These are phyloP conservation scores for Sesamia inferens DNA, from an alignment of 2,888 invertebrate species.

Conservation along the genomic window DNA sequence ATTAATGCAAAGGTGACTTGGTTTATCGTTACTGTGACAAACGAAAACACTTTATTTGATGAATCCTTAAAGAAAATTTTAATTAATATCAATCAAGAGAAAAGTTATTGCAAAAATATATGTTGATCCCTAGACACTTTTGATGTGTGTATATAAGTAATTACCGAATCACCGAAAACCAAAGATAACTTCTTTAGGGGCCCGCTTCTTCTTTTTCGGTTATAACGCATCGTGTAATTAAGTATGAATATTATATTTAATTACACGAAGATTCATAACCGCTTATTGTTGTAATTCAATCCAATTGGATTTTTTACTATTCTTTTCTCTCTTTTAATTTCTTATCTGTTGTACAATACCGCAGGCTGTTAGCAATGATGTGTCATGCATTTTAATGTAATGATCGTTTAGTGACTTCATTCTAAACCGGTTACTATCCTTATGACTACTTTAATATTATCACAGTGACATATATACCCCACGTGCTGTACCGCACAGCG, in stretches of 20 bases:
- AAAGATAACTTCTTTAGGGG: neutral
- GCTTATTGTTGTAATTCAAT: neutral
- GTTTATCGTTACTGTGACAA: too few species aligned
- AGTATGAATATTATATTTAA: too few species aligned
- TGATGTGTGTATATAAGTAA: too few species aligned
- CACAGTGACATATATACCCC: neutral
- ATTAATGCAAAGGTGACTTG: too few species aligned
- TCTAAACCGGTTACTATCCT: constrained; percentile 41
- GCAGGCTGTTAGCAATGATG: constrained; percentile 16
- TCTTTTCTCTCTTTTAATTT: constrained; percentile 2
- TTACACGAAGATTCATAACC: neutral
- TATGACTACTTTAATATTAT: constrained; percentile 24
- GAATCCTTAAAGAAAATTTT: too few species aligned
- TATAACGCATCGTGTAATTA: too few species aligned
- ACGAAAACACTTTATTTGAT: too few species aligned
- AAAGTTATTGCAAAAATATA: too few species aligned
- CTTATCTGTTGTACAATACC: neutral
- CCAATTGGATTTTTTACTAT: neutral
- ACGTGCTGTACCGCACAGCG: neutral
- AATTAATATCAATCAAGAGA: too few species aligned
- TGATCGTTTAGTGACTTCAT: constrained; percentile 39
- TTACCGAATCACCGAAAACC: neutral
- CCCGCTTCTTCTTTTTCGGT: neutral
- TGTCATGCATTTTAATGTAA: constrained; percentile 49
- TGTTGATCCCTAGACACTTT: too few species aligned